Base-by-base conservation (phyloP, 1,140 invertebrate genomes). In the Tetramorium parvispinum region DNA sequence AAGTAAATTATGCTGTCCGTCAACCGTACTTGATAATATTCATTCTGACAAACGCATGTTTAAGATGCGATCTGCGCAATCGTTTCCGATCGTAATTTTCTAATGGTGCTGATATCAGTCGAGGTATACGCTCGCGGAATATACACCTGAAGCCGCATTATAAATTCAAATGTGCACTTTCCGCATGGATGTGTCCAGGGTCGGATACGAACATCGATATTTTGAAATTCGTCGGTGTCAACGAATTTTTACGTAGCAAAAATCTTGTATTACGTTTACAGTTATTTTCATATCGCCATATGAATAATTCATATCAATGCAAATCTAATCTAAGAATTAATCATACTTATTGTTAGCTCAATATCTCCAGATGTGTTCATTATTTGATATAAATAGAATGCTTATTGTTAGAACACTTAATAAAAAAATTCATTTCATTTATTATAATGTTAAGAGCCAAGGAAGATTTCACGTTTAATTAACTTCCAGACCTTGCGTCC, bases 91-190 rank as follows among this genome's bases (percentile, higher is more conserved):
- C 16, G 61, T 6, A 89, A 89, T 89, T 86, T 89, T 55, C 87
- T 89, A 89, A 89, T 89, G 88, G 85, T 82, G 55, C 16, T 46
- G 46, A 59, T 85, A 65, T 63, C 18, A 16, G 57, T 65, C 55
- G 3, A n/a, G 46, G 37, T 43, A 68, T 21, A 53, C n/a, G 13
- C 7, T 65, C 2, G 32, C 21, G 16, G 11, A 65, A 53, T 82
- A 66, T 21, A 77, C 66, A 70, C 13, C 10, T 49, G 13, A 24
- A n/a, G 53, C 0, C 11, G 11, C 57, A 21, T 37, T 65, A 77
- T 32, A 88, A 61, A 57, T 79, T 89, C n/a, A 55, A 86, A 68
- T 75, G 46, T 79, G 24, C 27, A 88, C 10, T 85, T 75, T 59
- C 59, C 21, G 3, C 16, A 46, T 16, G 27, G n/a, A 46, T n/a